Evolutionary conservation across 2,797 vertebrate genomes (phyloP).

Genomic region (Gadopsis marmoratus): DNA sequence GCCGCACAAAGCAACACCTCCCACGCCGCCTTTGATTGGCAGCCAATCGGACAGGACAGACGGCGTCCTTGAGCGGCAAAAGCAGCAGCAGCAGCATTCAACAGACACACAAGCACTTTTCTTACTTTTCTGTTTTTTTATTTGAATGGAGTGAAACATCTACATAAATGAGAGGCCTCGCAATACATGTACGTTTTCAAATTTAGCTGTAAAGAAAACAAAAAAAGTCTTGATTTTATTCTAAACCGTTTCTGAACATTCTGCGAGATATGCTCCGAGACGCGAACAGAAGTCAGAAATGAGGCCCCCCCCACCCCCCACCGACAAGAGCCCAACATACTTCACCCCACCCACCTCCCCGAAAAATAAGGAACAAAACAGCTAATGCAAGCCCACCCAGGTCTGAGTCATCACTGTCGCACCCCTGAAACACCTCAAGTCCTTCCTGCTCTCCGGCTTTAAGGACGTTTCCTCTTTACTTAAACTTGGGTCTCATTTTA

Average conservation of each 20-base stretch:
- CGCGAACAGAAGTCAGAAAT: conserved; percentile 74
- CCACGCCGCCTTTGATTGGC: conserved; percentile 63
- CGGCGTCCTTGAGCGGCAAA: conserved; percentile 40
- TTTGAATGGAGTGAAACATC: conserved; percentile 86
- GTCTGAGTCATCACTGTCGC: conserved; percentile 2
- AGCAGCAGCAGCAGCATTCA: conserved; percentile 27
- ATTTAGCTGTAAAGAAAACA: conserved; percentile 78
- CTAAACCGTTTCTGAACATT: conserved; percentile 81
- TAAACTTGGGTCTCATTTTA: background rate
- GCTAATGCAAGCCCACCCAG: conserved; percentile 28
- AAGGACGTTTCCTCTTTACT: background rate
- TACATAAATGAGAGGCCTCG: conserved; percentile 87
- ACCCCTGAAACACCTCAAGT: conserved; percentile 38
- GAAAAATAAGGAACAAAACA: conserved; percentile 13
- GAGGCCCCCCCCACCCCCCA: conserved; percentile 60
- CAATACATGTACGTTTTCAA: conserved; percentile 73
- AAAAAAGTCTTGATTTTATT: conserved; percentile 36
- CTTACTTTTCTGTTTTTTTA: conserved; percentile 74
- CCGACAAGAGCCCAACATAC: conserved; percentile 2
- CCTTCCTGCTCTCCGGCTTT: background rate
- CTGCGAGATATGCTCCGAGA: conserved; percentile 84
- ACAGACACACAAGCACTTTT: conserved; percentile 24
- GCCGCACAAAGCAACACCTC: conserved; percentile 58
- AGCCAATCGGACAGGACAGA: background rate
- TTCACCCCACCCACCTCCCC: conserved; percentile 38